Evolutionary conservation across 1,140 invertebrate genomes (phyloP), one percentile per base, ranked within the genome.

Genomic region (Druon quercuslanigerum): DNA sequence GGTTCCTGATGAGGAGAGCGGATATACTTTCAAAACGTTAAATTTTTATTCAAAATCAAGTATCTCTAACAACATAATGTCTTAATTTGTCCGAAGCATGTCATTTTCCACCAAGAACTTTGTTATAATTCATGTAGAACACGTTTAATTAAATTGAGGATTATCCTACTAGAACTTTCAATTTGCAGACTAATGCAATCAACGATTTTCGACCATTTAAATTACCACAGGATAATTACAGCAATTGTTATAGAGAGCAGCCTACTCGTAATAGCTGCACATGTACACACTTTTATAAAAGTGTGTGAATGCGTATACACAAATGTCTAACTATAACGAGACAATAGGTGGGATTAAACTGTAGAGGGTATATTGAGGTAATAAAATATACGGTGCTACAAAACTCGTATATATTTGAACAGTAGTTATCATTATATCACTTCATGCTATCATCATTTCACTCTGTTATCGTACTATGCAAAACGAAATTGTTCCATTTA

Each of bases 201-300:
- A 40, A 66, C 60, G 60, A 66, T 66, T 66, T 66, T 66, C 25
- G 14, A 66, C 60, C 60, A 66, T 66, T 66, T 66, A 66, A 66
- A 66, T 66, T 13, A 66, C 60, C 60, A 66, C 60, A 40, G 14
- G 25, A 66, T 66, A 66, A 66, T 66, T 66, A 66, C 33, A 33
- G 57, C 40, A 66, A 66, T 66, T 66, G 57, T 33, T 33, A 33
- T 33, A 66, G 57, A 66, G 57, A 40, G 25, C 57, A 16, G 57
- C 25, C 57, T 66, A 66, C 57, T 66, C 19, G 40, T 66, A 66
- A 66, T 66, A 66, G 57, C 57, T 66, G 16, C 56, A 60, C 20
- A 25, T 60, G 57, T 66, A 66, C 14, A 66, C 20, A 14, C 57
- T 66, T 66, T 66, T 33, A 40, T 46, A n/a, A 14, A 66, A 16